A percentile compares a stretch with the other conserved stretches of the same genome.
Conservation (phyloP, 23 tunicate genomes). For the Styela plicata region DNA sequence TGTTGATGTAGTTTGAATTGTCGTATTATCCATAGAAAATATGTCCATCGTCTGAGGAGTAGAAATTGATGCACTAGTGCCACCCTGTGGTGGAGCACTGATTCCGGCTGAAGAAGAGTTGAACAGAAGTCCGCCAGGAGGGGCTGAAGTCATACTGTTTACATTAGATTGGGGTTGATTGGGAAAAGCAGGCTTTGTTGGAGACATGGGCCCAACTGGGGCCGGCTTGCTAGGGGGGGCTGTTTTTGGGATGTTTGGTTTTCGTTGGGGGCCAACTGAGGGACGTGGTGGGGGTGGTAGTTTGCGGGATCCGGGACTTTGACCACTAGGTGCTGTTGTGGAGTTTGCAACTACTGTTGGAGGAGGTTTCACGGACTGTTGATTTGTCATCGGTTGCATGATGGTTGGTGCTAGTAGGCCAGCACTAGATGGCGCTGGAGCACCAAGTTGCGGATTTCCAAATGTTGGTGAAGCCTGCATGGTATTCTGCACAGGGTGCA, state of each 20-base stretch:
- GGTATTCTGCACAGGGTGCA: no score
- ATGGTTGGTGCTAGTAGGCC: background rate
- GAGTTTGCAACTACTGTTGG: background rate
- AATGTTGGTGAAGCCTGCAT: no score
- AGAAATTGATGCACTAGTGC: background rate
- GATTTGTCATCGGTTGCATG: background rate
- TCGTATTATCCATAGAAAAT: background rate
- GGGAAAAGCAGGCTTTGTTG: background rate
- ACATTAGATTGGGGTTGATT: background rate
- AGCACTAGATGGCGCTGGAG: background rate
- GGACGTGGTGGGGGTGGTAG: constrained; percentile 24
- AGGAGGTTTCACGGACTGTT: constrained; percentile 7
- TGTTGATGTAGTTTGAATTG: background rate
- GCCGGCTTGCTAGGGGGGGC: background rate
- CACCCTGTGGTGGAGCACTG: background rate
- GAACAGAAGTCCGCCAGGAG: background rate
- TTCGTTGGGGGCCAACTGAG: constrained; percentile 1
- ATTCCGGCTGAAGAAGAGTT: background rate
- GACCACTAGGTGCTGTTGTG: background rate
- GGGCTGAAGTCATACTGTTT: background rate
- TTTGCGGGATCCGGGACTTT: constrained; percentile 1
- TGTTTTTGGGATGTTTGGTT: background rate
- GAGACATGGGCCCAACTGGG: background rate
- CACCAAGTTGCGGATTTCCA: background rate
- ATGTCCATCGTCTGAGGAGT: background rate